Evolutionary conservation across 2,113 vertebrate genomes (phyloP).

Genomic region (Todiramphus saurophagus): DNA sequence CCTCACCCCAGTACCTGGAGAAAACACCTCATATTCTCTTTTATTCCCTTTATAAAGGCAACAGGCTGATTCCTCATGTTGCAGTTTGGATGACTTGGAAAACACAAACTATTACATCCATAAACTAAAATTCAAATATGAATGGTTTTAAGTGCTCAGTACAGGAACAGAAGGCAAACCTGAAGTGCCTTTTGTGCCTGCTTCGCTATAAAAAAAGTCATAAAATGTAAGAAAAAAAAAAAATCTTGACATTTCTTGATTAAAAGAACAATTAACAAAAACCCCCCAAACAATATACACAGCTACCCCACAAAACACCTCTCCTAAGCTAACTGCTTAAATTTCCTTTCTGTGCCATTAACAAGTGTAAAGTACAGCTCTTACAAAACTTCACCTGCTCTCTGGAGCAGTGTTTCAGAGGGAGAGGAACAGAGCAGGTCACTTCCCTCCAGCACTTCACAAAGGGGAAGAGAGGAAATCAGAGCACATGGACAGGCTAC

Average conservation of each 20-base stretch:
- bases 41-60: not conserved
- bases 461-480: not conserved
- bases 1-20: not conserved
- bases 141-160: not conserved
- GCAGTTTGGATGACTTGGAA: not conserved
- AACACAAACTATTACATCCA: rapidly evolving
- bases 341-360: not conserved
- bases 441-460: not conserved
- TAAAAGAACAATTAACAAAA: not conserved
- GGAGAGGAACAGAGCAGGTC: not conserved
- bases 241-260: not conserved
- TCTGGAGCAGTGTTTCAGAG: not conserved
- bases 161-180: not conserved
- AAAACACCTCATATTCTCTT: not conserved
- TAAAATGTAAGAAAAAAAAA: not conserved
- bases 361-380: not conserved
- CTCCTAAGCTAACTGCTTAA: not conserved
- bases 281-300: not conserved
- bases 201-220: not conserved
- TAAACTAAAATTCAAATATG: not conserved
- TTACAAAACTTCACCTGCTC: not conserved
- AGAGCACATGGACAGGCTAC: not conserved
- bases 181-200: not conserved
- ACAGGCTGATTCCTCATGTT: not conserved
- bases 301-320: not conserved